These are phyloP conservation scores for Drosophila mimetica DNA, from an alignment of 2,888 invertebrate genomes.

Conservation along the genomic window DNA sequence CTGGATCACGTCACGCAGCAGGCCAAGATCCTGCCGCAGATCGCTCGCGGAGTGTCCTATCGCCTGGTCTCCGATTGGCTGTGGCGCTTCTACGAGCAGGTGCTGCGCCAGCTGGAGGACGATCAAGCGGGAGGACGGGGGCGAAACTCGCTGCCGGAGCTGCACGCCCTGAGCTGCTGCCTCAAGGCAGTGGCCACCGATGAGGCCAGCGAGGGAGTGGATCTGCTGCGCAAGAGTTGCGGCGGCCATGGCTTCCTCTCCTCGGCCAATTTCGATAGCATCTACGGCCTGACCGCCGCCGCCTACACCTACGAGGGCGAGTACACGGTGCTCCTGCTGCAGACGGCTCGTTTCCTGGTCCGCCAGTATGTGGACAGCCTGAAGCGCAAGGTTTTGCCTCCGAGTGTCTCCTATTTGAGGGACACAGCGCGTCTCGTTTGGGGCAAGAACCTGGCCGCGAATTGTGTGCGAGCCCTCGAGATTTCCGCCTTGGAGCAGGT, in stretches of 20 bases:
- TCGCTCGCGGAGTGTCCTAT: slow-evolving; percentile 92
- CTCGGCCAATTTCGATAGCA: slow-evolving; percentile 91
- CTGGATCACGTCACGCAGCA: slow-evolving; percentile 97
- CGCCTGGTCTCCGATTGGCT: slow-evolving; percentile 90
- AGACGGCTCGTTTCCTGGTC: slow-evolving; percentile 93
- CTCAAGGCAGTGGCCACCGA: slow-evolving; percentile 93
- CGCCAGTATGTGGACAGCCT: slow-evolving; percentile 89
- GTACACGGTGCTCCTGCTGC: slow-evolving; percentile 95
- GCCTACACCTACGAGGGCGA: slow-evolving; percentile 98
- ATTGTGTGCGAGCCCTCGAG: slow-evolving; percentile 84
- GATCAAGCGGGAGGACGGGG: slow-evolving; percentile 84
- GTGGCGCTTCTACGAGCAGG: slow-evolving; percentile 92
- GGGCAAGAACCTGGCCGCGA: slow-evolving; percentile 56
- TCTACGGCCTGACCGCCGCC: slow-evolving; percentile 92
- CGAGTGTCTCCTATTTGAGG: slow-evolving; percentile 88
- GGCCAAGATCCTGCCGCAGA: slow-evolving; percentile 93
- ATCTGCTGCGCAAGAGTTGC: slow-evolving; percentile 94
- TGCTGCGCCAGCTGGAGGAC: slow-evolving; percentile 90
- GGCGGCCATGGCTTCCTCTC: slow-evolving; percentile 98
- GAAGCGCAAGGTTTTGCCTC: slow-evolving; percentile 86
- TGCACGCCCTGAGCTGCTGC: slow-evolving; percentile 94
- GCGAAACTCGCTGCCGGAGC: slow-evolving; percentile 87
- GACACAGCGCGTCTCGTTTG: slow-evolving; percentile 53
- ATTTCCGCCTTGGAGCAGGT: slow-evolving; percentile 86
- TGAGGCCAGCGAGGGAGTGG: slow-evolving; percentile 90